Evolutionary conservation across 2,797 vertebrate species (phyloP).

Genomic region (Acanthornis magna): DNA sequence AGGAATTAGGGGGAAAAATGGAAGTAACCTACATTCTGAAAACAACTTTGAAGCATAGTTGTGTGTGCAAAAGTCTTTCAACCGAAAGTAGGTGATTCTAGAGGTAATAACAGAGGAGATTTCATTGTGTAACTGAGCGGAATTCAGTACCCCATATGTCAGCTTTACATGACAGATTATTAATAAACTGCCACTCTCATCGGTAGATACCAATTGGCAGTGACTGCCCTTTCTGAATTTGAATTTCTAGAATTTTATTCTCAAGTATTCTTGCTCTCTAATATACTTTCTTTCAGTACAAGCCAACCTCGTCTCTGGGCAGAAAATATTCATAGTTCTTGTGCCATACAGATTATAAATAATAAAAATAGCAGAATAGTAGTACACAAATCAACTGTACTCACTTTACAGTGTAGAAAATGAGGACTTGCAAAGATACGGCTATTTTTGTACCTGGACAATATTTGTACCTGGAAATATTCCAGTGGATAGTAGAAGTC

Average conservation of each 20-base stretch:
- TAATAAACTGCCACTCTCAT: slow-evolving; percentile 67
- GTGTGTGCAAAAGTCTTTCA: slow-evolving; percentile 31
- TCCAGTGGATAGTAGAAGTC: not conserved
- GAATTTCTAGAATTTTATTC: slow-evolving; percentile 10
- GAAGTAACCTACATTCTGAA: not conserved
- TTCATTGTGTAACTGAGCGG: slow-evolving; percentile 44
- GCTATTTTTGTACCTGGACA: not conserved
- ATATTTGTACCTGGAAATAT: not conserved
- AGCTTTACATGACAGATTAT: slow-evolving; percentile 63
- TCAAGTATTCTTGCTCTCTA: slow-evolving; percentile 29
- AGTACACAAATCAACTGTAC: not conserved
- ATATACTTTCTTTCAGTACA: not conserved
- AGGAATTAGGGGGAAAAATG: not conserved
- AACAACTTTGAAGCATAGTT: slow-evolving; percentile 18
- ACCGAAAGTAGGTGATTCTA: slow-evolving; percentile 25
- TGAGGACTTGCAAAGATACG: not conserved
- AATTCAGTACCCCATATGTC: slow-evolving; percentile 48
- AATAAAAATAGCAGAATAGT: not conserved
- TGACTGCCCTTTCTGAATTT: slow-evolving; percentile 33
- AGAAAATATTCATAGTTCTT: not conserved
- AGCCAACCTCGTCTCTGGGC: not conserved
- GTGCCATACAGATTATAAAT: not conserved
- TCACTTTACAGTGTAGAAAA: not conserved
- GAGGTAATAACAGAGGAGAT: slow-evolving; percentile 46
- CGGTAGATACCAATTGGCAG: slow-evolving; percentile 7